Evolutionary conservation across 2,888 invertebrate genomes (phyloP).

Genomic region (Poecilus cupreus): DNA sequence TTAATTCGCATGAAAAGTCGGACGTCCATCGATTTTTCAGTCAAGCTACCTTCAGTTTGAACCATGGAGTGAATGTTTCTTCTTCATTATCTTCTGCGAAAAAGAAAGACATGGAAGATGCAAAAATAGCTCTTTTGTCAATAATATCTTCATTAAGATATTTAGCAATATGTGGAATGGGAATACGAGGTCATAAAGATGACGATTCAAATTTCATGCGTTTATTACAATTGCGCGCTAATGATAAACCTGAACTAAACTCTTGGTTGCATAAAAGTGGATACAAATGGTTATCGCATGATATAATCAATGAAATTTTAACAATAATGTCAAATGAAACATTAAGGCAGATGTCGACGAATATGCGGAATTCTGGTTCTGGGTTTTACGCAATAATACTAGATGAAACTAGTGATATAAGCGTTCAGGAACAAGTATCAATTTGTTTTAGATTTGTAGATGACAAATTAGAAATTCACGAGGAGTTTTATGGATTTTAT

Average conservation of each 20-base stretch:
- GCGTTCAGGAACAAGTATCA: background rate
- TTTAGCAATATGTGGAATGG: slow-evolving; percentile 17
- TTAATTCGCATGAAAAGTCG: background rate
- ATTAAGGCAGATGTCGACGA: background rate
- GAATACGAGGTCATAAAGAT: slow-evolving; percentile 36
- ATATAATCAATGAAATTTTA: slow-evolving; percentile 41
- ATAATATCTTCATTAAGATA: slow-evolving; percentile 42
- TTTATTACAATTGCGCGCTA: slow-evolving; percentile 27
- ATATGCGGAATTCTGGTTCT: background rate
- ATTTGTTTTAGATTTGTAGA: background rate
- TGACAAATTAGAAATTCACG: background rate
- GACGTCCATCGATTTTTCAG: background rate
- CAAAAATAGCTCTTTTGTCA: background rate
- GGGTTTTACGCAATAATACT: background rate
- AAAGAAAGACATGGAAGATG: background rate
- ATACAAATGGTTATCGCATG: slow-evolving; percentile 51
- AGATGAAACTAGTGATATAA: background rate
- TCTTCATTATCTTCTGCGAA: background rate
- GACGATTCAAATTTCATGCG: slow-evolving; percentile 37
- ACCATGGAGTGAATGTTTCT: background rate
- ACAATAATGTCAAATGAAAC: background rate
- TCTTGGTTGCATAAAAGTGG: slow-evolving; percentile 19
- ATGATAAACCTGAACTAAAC: slow-evolving; percentile 41
- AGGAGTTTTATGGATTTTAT: background rate
- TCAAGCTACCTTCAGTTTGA: background rate